phyloP scores from a whole-genome alignment of 2,113 vertebrate species.

The Zosterops lateralis region DNA sequence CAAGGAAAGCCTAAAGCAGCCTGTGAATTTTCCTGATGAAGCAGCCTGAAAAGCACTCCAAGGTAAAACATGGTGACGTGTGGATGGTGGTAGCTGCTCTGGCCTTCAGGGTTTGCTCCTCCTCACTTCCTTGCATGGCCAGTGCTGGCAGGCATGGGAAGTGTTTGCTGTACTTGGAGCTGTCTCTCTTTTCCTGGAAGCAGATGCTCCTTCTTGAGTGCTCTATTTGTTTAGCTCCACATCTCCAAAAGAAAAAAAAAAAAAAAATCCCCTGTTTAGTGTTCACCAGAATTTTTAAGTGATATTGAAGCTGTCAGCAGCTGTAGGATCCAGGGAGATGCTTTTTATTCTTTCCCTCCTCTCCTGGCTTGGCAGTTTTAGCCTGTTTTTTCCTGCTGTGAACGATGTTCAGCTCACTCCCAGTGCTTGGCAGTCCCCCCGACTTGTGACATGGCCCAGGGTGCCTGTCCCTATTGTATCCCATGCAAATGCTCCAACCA shows the following conservation, averaged over 20 bases:
- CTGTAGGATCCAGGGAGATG: background rate
- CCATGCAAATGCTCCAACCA: background rate
- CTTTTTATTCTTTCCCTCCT: background rate
- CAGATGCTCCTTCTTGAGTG: background rate
- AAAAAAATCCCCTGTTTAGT: background rate
- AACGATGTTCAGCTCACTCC: background rate
- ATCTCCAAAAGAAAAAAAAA: background rate
- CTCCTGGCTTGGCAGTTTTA: background rate
- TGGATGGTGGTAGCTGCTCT: background rate
- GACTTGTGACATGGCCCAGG: background rate
- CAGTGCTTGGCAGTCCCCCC: background rate
- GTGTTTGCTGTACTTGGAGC: background rate
- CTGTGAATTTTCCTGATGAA: background rate
- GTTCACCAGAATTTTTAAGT: background rate
- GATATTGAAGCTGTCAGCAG: background rate
- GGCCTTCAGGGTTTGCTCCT: background rate
- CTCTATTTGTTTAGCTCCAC: background rate
- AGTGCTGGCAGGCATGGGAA: background rate
- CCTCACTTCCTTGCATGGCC: background rate
- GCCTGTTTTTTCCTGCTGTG: background rate
- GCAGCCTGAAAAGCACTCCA: background rate
- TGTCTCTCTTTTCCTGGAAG: background rate
- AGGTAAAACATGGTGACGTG: background rate
- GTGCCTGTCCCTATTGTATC: background rate
- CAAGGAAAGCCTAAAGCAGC: background rate